Base-by-base conservation (phyloP, 37 sponge, comb jelly and placozoan species). In the Aplysina aerophoba region DNA sequence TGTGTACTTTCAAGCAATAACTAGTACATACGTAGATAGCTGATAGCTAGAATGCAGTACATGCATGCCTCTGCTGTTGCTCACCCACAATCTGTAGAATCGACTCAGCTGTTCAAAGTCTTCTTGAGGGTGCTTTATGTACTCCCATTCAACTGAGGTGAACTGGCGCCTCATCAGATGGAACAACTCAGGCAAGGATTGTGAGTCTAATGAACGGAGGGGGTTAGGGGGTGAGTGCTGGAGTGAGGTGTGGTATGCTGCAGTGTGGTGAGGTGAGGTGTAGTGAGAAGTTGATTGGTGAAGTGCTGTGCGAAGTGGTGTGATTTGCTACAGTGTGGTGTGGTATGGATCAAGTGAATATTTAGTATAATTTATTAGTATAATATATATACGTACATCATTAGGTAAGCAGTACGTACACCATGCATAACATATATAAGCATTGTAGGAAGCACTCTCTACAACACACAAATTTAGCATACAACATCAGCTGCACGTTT, bases 41-140 rank as follows among this genome's bases (percentile, higher is more conserved):
- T n/a, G n/a, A n/a, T n/a, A n/a, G n/a, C n/a, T n/a, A n/a, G n/a
- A n/a, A n/a, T n/a, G n/a, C n/a, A n/a, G n/a, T n/a, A n/a, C n/a
- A n/a, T n/a, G n/a, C n/a, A n/a, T n/a, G n/a, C n/a, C n/a, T n/a
- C n/a, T n/a, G n/a, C n/a, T n/a, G n/a, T n/a, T 21, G 25, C 58
- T 57, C 44, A 93, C 94, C 96, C 96, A 95, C 2, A 88, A 65
- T 24, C 96, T 81, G 71, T 93, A 96, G 82, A 96, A 96, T 53
- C 39, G 60, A 14, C 19, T 24, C n/a, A 96, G 89, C 35, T 92
- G 90, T 25, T 81, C n/a, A 36, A 24, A 41, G 56, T 82, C 30
- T 20, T 82, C 67, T n/a, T 83, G 69, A 55, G 85, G 88, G 21
- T 62, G 20, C 28, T 27, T 15, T 8, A 96, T 96, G 37, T 79